phyloP scores from a whole-genome alignment of 2,797 vertebrate species.

The Acipenser ruthenus region DNA sequence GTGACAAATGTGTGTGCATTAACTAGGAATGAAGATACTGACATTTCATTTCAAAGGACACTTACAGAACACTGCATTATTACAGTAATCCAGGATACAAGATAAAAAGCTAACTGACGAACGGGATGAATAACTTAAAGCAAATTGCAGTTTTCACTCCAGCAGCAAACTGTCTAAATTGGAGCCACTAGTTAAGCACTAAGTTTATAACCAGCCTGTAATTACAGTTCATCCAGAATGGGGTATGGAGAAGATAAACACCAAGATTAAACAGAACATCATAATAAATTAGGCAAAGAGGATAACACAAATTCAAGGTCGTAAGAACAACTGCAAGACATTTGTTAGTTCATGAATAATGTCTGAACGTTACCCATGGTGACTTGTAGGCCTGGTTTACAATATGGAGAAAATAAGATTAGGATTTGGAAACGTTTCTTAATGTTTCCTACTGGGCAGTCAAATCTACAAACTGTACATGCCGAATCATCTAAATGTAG shows the following conservation, averaged over 20 bases:
- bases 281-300: constrained; percentile 19
- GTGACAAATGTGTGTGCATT: constrained; percentile 41
- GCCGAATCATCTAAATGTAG: too few relatives aligned
- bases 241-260: constrained; percentile 27
- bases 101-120: constrained; percentile 37
- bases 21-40: constrained; percentile 38
- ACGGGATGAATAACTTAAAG: constrained; percentile 38
- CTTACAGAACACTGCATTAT: constrained; percentile 33
- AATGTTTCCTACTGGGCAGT: too few relatives aligned
- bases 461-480: too few relatives aligned
- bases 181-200: constrained; percentile 35
- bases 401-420: too few relatives aligned
- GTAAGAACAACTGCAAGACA: constrained; percentile 19
- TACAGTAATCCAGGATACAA: constrained; percentile 22
- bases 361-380: too few relatives aligned
- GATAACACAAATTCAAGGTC: constrained; percentile 36
- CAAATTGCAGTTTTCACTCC: constrained; percentile 35
- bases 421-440: too few relatives aligned
- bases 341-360: constrained; percentile 41
- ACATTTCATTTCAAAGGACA: constrained; percentile 45
- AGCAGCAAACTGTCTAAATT: constrained; percentile 29
- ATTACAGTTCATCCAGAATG: constrained; percentile 33
- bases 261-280: constrained; percentile 23
- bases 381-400: too few relatives aligned
- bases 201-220: constrained; percentile 29